Evolutionary conservation across 2,888 invertebrate genomes (phyloP).

Genomic region (Halocaridina rubra): DNA sequence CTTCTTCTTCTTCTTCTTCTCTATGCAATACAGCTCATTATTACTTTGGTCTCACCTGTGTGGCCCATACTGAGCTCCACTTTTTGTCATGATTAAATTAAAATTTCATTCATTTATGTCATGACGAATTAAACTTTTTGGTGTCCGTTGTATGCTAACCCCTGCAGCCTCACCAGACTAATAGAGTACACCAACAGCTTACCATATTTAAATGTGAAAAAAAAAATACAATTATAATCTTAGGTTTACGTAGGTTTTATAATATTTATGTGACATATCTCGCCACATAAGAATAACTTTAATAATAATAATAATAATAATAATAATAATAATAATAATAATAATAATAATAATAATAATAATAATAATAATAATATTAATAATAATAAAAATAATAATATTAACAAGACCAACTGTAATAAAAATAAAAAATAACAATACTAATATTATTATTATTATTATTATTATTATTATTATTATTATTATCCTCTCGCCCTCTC

Average conservation of each 20-base stretch:
- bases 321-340: not conserved
- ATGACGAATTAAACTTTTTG: no score
- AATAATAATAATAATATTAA: not conserved
- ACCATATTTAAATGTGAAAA: no score
- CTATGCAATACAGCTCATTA: no score
- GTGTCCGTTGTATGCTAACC: no score
- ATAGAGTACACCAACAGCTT: no score
- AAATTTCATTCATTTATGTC: no score
- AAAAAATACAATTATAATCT: no score
- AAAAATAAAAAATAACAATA: not conserved
- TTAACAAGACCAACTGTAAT: not conserved
- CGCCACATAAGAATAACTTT: not conserved
- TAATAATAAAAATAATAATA: not conserved
- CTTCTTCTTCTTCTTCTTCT: no score
- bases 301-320: not conserved
- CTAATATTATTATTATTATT: not conserved
- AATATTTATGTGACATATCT: not conserved
- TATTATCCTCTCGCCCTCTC: not conserved
- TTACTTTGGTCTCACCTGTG: no score
- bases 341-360: not conserved
- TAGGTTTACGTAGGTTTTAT: not conserved
- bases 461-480: not conserved
- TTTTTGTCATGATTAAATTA: no score
- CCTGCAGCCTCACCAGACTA: no score
- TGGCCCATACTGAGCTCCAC: no score